Evolutionary conservation across 2,797 vertebrate species (phyloP).

Genomic region (Rhinophrynus dorsalis): DNA sequence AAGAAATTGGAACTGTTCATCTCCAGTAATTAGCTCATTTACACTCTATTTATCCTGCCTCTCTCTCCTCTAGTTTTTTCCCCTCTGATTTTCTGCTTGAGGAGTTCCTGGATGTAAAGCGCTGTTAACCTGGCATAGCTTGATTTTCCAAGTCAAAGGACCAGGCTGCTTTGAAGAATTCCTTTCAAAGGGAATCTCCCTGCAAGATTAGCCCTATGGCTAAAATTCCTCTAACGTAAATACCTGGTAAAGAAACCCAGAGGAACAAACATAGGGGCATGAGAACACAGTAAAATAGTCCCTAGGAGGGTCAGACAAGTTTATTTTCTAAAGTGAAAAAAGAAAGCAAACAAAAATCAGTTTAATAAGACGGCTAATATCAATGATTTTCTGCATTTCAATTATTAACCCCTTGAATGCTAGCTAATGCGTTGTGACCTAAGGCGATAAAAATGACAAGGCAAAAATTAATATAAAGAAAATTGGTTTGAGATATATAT

Average conservation of each 20-base stretch:
- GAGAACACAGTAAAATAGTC: too few species aligned
- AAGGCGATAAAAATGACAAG: too few species aligned
- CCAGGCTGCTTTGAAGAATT: slow-evolving; percentile 23
- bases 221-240: slow-evolving; percentile 40
- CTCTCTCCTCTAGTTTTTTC: not conserved
- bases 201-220: slow-evolving; percentile 25
- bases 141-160: slow-evolving; percentile 23
- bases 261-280: too few species aligned
- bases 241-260: slow-evolving; percentile 28
- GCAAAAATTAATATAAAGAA: too few species aligned
- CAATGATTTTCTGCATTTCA: too few species aligned
- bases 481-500: too few species aligned
- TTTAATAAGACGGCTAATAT: too few species aligned
- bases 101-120: not conserved
- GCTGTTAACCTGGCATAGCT: slow-evolving; percentile 11
- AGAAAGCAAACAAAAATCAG: too few species aligned
- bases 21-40: slow-evolving; percentile 46
- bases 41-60: slow-evolving; percentile 20
- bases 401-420: too few species aligned
- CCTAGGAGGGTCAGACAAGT: too few species aligned
- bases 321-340: too few species aligned
- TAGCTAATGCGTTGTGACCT: too few species aligned
- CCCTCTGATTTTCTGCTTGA: slow-evolving; percentile 27
- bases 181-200: slow-evolving; percentile 20
- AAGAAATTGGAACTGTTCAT: slow-evolving; percentile 12